Evolutionary conservation across 2,797 vertebrate species (phyloP).

Genomic region (Vultur gryphus): DNA sequence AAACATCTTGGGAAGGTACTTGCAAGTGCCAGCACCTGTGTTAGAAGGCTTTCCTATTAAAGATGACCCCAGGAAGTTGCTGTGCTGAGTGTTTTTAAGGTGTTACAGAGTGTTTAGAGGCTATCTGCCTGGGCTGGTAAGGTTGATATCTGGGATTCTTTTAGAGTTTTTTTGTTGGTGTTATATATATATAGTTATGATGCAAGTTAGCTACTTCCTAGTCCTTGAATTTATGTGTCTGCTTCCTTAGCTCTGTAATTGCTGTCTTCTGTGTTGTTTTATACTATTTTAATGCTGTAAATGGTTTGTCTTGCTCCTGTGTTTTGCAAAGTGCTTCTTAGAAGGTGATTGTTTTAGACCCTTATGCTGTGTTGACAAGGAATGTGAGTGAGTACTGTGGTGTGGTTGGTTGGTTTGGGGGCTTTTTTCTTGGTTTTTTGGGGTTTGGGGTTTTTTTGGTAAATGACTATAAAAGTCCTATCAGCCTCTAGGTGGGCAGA

Average conservation of each 20-base stretch:
- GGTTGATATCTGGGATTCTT: accelerated
- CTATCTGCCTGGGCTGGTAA: neutral
- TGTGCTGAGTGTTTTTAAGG: accelerated
- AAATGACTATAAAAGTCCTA: accelerated
- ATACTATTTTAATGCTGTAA: neutral
- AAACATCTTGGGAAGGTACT: too few species aligned
- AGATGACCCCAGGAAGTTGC: neutral
- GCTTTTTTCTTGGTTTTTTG: too few species aligned
- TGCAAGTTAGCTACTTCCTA: accelerated
- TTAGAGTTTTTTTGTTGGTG: too few species aligned
- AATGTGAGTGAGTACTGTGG: accelerated
- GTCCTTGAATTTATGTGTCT: neutral
- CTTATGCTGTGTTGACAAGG: accelerated
- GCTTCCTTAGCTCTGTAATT: neutral
- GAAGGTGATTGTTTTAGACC: accelerated
- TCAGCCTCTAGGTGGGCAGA: neutral
- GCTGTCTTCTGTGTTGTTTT: neutral
- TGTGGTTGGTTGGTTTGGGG: neutral
- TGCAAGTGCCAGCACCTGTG: neutral
- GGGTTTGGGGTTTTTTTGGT: neutral
- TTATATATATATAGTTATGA: accelerated
- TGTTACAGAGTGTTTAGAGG: accelerated
- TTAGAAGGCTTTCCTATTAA: neutral
- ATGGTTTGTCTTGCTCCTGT: neutral
- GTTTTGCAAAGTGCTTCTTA: neutral